phyloP scores from a whole-genome alignment of 2,888 invertebrate species.

The Gnatocerus cornutus region DNA sequence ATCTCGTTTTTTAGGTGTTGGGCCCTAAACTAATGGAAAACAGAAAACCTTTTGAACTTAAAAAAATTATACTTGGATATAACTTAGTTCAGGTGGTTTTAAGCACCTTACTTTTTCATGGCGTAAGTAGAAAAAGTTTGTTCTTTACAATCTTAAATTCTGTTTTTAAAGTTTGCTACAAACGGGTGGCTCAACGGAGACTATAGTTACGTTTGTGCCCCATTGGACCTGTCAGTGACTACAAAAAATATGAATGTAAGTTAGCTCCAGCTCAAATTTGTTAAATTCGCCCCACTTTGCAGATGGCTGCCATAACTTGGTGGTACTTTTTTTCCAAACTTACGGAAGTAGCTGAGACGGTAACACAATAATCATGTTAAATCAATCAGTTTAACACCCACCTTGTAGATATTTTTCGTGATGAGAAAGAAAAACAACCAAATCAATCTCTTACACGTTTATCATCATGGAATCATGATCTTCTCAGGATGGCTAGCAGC shows the following conservation, averaged over 20 bases:
- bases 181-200: constrained; percentile 12
- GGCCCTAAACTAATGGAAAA: constrained; percentile 92
- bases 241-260: constrained; percentile 5
- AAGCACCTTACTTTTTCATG: constrained; percentile 74
- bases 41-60: constrained; percentile 87
- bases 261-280: background rate
- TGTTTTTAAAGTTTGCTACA: constrained; percentile 69
- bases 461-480: constrained; percentile 97
- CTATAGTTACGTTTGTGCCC: constrained; percentile 5
- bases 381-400: background rate
- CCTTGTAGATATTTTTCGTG: constrained; percentile 81
- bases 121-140: constrained; percentile 8
- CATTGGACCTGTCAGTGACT: background rate
- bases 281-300: background rate
- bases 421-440: constrained; percentile 93
- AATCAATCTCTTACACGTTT: constrained; percentile 92
- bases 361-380: constrained; percentile 72
- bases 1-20: constrained; percentile 6
- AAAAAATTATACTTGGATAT: constrained; percentile 85
- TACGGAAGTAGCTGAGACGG: constrained; percentile 96
- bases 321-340: constrained; percentile 98
- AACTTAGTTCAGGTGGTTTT: constrained; percentile 91
- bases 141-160: too few species aligned
- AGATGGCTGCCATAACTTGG: constrained; percentile 73
- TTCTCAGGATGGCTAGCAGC: constrained; percentile 94